These are phyloP conservation scores for Chelonoidis abingdonii DNA, from an alignment of 2,113 vertebrate genomes.

Conservation along the genomic window DNA sequence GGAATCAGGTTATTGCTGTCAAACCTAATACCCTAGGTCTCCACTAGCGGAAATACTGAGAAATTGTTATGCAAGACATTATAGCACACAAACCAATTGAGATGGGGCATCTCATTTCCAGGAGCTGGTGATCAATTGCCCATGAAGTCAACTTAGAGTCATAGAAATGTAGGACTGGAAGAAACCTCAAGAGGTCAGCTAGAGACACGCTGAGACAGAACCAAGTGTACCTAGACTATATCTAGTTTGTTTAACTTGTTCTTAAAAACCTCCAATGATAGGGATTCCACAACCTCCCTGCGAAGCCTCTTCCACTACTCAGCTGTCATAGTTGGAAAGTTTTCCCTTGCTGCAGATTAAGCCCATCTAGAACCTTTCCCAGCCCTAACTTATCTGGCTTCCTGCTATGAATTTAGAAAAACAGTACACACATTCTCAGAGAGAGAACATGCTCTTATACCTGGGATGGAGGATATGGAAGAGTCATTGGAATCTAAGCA, in stretches of 20 bases:
- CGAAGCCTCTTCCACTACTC: neutral
- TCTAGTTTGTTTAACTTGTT: neutral
- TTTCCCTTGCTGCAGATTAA: neutral
- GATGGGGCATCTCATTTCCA: neutral
- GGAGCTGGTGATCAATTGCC: neutral
- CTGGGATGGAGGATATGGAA: neutral
- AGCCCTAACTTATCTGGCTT: neutral
- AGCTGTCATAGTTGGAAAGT: neutral
- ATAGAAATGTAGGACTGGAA: neutral
- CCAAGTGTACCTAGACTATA: neutral
- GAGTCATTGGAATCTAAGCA: neutral
- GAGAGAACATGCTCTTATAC: neutral
- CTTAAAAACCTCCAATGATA: neutral
- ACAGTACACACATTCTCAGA: neutral
- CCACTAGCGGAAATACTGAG: neutral
- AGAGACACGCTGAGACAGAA: neutral
- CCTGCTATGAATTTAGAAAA: neutral
- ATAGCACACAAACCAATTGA: neutral
- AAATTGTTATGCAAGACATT: too few relatives aligned
- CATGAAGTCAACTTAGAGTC: neutral
- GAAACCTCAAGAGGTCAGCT: neutral
- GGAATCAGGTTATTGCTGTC: neutral
- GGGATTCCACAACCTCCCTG: neutral
- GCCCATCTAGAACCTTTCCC: neutral
- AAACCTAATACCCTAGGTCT: too few relatives aligned